These are phyloP conservation scores for Tipula vernalis DNA, from an alignment of 2,888 invertebrate species.

Conservation along the genomic window DNA sequence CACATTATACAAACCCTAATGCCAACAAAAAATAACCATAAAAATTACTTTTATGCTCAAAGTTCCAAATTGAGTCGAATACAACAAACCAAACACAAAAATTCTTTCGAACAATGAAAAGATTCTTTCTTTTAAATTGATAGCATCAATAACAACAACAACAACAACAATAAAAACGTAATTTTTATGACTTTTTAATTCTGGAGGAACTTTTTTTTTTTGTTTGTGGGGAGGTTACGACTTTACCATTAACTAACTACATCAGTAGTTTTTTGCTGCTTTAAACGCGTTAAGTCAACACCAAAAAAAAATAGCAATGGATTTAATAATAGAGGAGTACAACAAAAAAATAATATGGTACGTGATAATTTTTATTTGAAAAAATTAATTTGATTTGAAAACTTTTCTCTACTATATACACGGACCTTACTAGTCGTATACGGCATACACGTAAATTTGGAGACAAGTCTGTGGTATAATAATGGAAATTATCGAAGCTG, in stretches of 20 bases:
- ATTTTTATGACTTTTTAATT: neutral
- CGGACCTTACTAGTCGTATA: too few species aligned
- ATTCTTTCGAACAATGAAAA: neutral
- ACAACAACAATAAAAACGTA: neutral
- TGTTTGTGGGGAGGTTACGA: neutral
- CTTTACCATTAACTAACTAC: neutral
- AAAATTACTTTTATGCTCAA: neutral
- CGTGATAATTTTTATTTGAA: too few species aligned
- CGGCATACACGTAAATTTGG: too few species aligned
- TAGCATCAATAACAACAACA: neutral
- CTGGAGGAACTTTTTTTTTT: neutral
- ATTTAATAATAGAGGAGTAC: neutral
- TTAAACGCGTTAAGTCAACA: neutral
- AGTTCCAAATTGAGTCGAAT: neutral
- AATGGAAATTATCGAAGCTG: too few species aligned
- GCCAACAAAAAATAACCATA: neutral
- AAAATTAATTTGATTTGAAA: too few species aligned
- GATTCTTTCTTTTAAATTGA: neutral
- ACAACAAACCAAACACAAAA: neutral
- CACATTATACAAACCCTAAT: neutral
- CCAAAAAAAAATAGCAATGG: neutral
- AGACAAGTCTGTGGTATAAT: too few species aligned
- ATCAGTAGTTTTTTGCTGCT: too few species aligned
- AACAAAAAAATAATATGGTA: too few species aligned
- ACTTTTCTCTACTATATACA: too few species aligned